Evolutionary conservation across 2,113 vertebrate genomes (phyloP), one percentile per base, ranked within the genome.

Genomic region (Ceuthmochares aereus): DNA sequence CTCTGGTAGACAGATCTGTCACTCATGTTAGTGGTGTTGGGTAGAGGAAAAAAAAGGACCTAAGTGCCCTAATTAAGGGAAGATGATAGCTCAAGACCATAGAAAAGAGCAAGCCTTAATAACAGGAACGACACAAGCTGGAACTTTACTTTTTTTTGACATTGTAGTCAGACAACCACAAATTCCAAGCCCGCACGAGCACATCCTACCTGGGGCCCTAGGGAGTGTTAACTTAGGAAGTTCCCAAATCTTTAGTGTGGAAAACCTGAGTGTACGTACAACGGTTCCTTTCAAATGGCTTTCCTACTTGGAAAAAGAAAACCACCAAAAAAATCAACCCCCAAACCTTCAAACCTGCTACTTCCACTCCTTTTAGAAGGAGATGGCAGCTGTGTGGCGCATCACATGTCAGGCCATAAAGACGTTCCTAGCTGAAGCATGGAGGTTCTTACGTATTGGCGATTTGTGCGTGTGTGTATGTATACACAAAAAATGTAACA

Each of bases 211-310:
- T n/a, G 29, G 7, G 17, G 5, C 29, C n/a, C 40, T 40, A 49
- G 20, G 27, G 9, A 56, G 2, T 29, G 14, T 11, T 51, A 36
- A n/a, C 9, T 75, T 40, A 37, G 9, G 7, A 69, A 74, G 17
- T 47, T 29, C 29, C 12, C 14, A 40, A n/a, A 56, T 34, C 14
- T 55, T 45, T 40, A 45, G 21, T 43, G 23, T 42, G 16, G 52
- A 54, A 81, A 93, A 73, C 3, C 13, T 68, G 19, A 0, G 0
- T 11, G 12, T 45, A 26, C 0, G 1, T 40, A 15, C 1, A 2
- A 63, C 58, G 2, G 4, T 23, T 74, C 17, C 20, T 63, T 84
- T 14, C 20, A 52, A 63, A 47, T 30, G 12, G 5, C 22, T 62
- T 72, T 56, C 26, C 26, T 45, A 13, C 29, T 55, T 21, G 42